Base-by-base conservation (phyloP, 1,140 invertebrate genomes). In the Cephus cinctus region DNA sequence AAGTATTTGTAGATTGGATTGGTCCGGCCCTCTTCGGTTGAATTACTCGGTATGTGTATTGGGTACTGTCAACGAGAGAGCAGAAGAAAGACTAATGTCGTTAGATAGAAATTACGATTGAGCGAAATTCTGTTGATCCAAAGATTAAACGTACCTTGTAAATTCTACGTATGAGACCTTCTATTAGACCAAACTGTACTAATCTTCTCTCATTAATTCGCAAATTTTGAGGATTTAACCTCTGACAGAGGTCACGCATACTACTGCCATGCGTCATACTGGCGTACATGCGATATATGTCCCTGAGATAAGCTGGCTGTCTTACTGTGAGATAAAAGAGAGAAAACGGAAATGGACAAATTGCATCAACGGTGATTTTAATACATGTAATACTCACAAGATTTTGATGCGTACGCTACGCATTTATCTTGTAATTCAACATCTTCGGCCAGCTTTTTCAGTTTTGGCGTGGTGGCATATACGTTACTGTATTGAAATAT, bases 401-500 rank as follows among this genome's bases (percentile, higher is more conserved):
- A 76, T 67, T 78, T 83, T 2, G 88, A 83, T 20, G 89, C 85
- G 71, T 84, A 90, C 18, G 80, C 71, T 3, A 91, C 76, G 62
- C 91, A 94, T 25, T 88, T 84, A 39, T 83, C 81, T 67, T 90
- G 89, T 35, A 96, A 73, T 2, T 82, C 74, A 15, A 64, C 60
- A 66, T 92, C 85, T 45, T 84, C 81, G 16, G 84, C 84, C 4
- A 93, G 72, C 34, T 84, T 77, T 55, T 85, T 84, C 1, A 96
- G 80, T 61, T 86, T 85, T n/a, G 91, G 84, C 3, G 92, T 96
- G 8, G 86, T 84, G 39, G 89, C 86, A 72, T 97, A 98, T 52
- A 95, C 87, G 73, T 97, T 97, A 52, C 90, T 88, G 73, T 97
- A 98, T 69, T 93, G 93, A 59, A 98, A 88, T 56, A 98, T 87